Percentiles rank a stretch among this genome's conserved stretches.
Evolutionary conservation across 2,113 vertebrate species (phyloP).

Genomic region (Oenanthe melanoleuca): DNA sequence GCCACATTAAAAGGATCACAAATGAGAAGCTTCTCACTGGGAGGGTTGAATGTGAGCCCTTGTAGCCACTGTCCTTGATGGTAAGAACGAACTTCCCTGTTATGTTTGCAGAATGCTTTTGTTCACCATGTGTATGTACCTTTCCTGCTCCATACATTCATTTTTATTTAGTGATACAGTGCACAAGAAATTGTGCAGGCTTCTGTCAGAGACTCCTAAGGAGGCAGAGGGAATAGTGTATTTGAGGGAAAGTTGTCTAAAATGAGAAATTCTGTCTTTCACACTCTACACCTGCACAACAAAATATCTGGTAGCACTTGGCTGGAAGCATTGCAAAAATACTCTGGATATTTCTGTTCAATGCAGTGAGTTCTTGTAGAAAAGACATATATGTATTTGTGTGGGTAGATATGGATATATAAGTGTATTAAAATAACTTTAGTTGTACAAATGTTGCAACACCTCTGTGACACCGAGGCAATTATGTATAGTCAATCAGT

Average conservation of each 20-base stretch:
- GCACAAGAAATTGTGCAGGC: background rate
- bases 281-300: background rate
- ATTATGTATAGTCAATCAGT: background rate
- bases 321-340: background rate
- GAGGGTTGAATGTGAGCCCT: background rate
- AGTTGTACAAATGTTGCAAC: background rate
- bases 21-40: background rate
- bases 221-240: background rate
- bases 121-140: fast-evolving
- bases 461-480: background rate
- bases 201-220: background rate
- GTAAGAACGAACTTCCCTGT: background rate
- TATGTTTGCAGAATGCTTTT: background rate
- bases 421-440: background rate
- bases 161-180: background rate
- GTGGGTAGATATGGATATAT: background rate
- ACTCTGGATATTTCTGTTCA: background rate
- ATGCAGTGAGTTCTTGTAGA: background rate
- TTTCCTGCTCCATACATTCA: background rate
- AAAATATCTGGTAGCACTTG: background rate
- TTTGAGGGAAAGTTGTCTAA: background rate
- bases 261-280: background rate
- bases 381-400: background rate
- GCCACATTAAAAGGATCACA: background rate
- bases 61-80: background rate